phyloP scores from a whole-genome alignment of 92 coral and sea anemone genomes.

The Parazoanthus darwini region DNA sequence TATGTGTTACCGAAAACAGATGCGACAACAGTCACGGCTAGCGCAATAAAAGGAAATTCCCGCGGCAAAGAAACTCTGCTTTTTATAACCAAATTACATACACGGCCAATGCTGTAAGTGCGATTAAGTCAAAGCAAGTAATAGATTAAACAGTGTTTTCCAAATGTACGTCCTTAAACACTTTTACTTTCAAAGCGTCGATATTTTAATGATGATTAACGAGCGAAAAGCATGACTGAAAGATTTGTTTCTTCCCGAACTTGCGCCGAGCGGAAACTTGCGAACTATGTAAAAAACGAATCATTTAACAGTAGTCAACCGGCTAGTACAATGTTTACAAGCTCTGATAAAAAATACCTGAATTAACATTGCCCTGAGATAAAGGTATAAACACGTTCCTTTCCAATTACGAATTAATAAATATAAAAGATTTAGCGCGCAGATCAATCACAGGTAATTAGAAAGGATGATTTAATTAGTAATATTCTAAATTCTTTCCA shows the following conservation, averaged over 20 bases:
- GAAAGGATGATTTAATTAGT: constrained; percentile 88
- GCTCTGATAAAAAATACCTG: constrained; percentile 67
- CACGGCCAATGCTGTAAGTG: background rate
- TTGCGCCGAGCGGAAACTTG: constrained; percentile 35
- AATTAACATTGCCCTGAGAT: constrained; percentile 67
- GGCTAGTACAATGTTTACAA: constrained; percentile 49
- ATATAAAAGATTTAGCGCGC: constrained; percentile 89
- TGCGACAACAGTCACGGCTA: constrained; percentile 31
- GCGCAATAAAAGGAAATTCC: background rate
- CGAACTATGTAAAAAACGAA: constrained; percentile 36
- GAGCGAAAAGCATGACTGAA: constrained; percentile 27
- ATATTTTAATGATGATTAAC: constrained; percentile 41
- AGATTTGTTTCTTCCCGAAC: constrained; percentile 17
- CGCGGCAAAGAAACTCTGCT: background rate
- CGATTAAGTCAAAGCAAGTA: constrained; percentile 18
- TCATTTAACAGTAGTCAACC: constrained; percentile 28
- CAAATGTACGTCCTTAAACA: constrained; percentile 16
- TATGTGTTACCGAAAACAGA: constrained; percentile 25
- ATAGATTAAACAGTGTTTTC: constrained; percentile 35
- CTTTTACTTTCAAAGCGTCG: constrained; percentile 27
- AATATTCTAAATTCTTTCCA: constrained; percentile 86
- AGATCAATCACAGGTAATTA: constrained; percentile 97
- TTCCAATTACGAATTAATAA: constrained; percentile 74
- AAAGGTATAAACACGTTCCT: constrained; percentile 76
- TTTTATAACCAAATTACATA: constrained; percentile 16